Conservation (phyloP, 2,113 vertebrate genomes). For the Hippolais icterina region DNA sequence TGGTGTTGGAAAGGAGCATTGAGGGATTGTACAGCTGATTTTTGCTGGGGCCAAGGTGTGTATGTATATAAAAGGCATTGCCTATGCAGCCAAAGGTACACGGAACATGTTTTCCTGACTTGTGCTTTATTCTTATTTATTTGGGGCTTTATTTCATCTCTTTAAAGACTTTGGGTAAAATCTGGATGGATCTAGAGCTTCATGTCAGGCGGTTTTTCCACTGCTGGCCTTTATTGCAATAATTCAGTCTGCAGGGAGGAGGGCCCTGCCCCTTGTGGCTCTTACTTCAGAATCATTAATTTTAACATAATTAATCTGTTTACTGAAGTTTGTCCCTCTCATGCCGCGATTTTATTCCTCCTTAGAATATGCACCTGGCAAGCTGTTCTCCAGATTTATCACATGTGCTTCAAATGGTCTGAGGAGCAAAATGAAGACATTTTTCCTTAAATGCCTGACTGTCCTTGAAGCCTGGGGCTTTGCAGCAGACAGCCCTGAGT, state of each 20-base stretch:
- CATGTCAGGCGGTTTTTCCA: fast-evolving
- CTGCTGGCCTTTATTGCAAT: fast-evolving
- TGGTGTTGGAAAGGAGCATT: not conserved
- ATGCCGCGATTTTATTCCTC: not conserved
- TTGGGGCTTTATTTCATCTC: not conserved
- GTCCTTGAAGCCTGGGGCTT: not conserved
- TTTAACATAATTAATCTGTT: not conserved
- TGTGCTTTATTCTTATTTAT: not conserved
- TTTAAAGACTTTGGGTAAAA: not conserved
- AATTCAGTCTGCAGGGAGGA: not conserved
- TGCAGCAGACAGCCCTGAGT: not conserved
- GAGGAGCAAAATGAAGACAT: not conserved
- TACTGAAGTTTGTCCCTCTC: not conserved
- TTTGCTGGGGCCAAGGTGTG: not conserved
- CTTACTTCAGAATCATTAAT: not conserved
- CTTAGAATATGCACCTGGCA: not conserved
- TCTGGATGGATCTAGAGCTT: not conserved
- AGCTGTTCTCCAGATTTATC: not conserved
- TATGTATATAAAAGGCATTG: not conserved
- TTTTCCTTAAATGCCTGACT: not conserved
- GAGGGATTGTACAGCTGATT: not conserved
- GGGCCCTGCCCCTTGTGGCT: not conserved
- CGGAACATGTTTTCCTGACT: not conserved
- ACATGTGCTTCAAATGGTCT: not conserved
- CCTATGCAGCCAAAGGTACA: not conserved